Evolutionary conservation across 1,140 invertebrate genomes (phyloP), one percentile per base, ranked within the genome.

Genomic region (Rhopalosiphum maidis): DNA sequence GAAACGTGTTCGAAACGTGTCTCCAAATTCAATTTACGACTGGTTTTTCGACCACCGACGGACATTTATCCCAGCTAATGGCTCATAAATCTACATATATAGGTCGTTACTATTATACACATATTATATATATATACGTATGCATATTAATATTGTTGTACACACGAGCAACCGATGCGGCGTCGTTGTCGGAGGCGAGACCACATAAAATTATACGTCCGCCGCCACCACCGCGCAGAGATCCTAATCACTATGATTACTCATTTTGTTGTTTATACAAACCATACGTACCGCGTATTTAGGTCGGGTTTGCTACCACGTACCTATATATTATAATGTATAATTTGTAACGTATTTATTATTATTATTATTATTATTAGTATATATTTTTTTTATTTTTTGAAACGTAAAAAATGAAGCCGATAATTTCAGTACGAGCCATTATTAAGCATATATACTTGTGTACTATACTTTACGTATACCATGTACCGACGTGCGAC

Each of bases 261-360:
- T 88, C 87, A 88, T 88, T 88, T 51, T 48, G 87, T 88, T 88
- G 87, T 88, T 51, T 88, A 88, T 88, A 88, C 87, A 88, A 51
- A 77, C 60, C 60, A 77, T 77, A 77, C 87, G 48, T n/a, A n/a
- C n/a, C 46, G 46, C 87, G 30, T 88, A 88, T 88, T 48, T 88
- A 51, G 87, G 87, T 88, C 48, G 87, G 30, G 46, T 48, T 1
- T 35, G 15, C 46, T 30, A n/a, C 30, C 43, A 21, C 30, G 86
- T 48, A 48, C 82, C n/a, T 41, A 85, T 43, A 30, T 51, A 51
- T 51, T 23, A 41, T 23, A 85, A 41, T 41, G 1, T 88, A 51
- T 54, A 51, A 88, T 51, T 35, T 88, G 87, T 48, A 48, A 30
- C 43, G 15, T 30, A 48, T 51, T 51, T 88, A 88, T 51, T 88